Evolutionary conservation across 2,888 invertebrate species (phyloP).

Genomic region (Caenorhabditis sp.): DNA sequence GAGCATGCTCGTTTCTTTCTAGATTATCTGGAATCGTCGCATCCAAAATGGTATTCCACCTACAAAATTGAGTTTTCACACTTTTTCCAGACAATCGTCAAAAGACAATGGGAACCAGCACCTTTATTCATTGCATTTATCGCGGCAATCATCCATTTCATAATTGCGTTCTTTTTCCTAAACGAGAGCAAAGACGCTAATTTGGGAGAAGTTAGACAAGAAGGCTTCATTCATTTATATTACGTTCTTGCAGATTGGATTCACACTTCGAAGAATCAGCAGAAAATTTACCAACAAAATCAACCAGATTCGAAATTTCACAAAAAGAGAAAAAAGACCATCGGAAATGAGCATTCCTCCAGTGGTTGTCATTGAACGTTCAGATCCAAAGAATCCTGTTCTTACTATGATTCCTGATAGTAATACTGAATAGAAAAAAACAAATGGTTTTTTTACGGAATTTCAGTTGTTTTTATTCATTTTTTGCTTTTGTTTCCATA

Average conservation of each 20-base stretch:
- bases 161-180: constrained; percentile 54
- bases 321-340: constrained; percentile 43
- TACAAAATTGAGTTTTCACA: background rate
- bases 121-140: constrained; percentile 54
- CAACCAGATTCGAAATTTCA: constrained; percentile 36
- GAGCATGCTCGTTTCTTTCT: constrained; percentile 58
- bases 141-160: constrained; percentile 50
- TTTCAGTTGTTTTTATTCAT: too few relatives aligned
- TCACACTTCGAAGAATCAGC: constrained; percentile 43
- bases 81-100: constrained; percentile 43
- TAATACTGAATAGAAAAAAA: background rate
- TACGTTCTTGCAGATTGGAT: constrained; percentile 54
- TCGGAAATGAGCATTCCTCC: constrained; percentile 15
- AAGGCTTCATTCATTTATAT: too few relatives aligned
- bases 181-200: constrained; percentile 58
- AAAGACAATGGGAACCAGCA: constrained; percentile 49
- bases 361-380: constrained; percentile 24
- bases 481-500: too few relatives aligned
- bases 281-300: constrained; percentile 36
- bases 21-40: constrained; percentile 58
- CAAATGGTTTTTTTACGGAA: background rate
- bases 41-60: constrained; percentile 46
- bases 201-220: constrained; percentile 47
- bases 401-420: background rate
- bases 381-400: constrained; percentile 21